These are phyloP conservation scores for Geococcyx californianus DNA, from an alignment of 2,113 vertebrate genomes.

Conservation along the genomic window DNA sequence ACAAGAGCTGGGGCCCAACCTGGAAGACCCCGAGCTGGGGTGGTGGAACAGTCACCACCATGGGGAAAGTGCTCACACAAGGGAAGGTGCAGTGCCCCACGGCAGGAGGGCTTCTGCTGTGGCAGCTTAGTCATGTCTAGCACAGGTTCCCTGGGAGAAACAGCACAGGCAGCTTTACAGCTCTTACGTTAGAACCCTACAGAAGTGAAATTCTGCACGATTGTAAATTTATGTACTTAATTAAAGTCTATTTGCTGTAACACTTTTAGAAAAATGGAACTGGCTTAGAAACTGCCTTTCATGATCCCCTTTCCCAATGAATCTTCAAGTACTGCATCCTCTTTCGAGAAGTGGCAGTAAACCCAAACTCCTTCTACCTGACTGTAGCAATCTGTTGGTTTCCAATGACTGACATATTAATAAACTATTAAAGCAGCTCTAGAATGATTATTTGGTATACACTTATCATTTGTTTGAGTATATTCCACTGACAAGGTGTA, in stretches of 20 bases:
- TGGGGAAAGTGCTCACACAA: neutral
- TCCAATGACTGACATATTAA: constrained; percentile 18
- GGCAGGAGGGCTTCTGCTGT: neutral
- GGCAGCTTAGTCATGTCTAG: neutral
- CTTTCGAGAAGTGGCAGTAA: neutral
- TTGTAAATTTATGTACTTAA: neutral
- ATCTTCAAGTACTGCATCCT: neutral
- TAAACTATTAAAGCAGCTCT: constrained; percentile 30
- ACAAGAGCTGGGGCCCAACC: neutral
- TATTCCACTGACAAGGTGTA: too few species aligned
- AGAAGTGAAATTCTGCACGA: neutral
- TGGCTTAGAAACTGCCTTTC: neutral
- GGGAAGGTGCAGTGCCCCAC: neutral
- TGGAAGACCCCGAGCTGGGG: neutral
- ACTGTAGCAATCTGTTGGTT: neutral
- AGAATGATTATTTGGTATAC: constrained; percentile 11
- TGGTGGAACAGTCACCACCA: neutral
- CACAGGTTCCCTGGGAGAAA: neutral
- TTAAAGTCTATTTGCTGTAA: neutral
- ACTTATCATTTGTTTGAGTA: neutral
- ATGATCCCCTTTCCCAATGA: neutral
- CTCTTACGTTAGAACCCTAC: neutral
- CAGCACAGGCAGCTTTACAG: fast-evolving
- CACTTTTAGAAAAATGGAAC: neutral
- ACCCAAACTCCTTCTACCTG: neutral